Evolutionary conservation across 2,113 vertebrate species (phyloP), one percentile per base, ranked within the genome.

Genomic region (Archocentrus centrarchus): DNA sequence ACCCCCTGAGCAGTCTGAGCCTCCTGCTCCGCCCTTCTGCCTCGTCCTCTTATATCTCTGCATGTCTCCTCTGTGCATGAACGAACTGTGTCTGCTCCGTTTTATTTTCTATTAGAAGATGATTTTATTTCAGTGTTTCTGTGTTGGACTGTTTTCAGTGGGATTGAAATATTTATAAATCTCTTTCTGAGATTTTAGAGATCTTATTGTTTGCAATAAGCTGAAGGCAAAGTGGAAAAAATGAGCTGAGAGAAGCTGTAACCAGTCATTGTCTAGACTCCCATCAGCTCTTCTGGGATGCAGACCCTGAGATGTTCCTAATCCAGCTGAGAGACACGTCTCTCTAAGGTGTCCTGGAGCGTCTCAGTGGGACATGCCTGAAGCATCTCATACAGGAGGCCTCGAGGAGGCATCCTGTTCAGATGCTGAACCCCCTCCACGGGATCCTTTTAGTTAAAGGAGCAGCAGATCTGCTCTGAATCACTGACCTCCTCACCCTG

Each of bases 41-140:
- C 24, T 79, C 60, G 62, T 24, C 7, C 76, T 47, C 17, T 22
- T 57, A 7, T 14, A 62, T 66, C 89, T 94, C 62, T 77, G 87
- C 89, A 57, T 73, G 50, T 81, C 44, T 50, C 93, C 85, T 90
- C 81, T 0, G 96, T 0, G 96, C 96, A 93, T 95, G 86, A 80
- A 91, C 93, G 92, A 80, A 89, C 84, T 68, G 59, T 57, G 39
- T 24, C 75, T 81, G 14, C 59, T 85, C 32, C 61, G 11, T 39
- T 39, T 66, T 41, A 20, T 53, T 18, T 37, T 58, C 53, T 17
- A 0, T 17, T 22, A 53, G 7, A 30, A 32, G 6, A 30, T 11
- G 20, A 55, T 73, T 73, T 70, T 32, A 18, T 1, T 47, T 70
- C 24, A 3, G 9, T 50, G 44, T 50, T 50, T 70, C 24, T 70